Evolutionary conservation across 2,113 vertebrate species (phyloP).

Genomic region (Gambusia affinis): DNA sequence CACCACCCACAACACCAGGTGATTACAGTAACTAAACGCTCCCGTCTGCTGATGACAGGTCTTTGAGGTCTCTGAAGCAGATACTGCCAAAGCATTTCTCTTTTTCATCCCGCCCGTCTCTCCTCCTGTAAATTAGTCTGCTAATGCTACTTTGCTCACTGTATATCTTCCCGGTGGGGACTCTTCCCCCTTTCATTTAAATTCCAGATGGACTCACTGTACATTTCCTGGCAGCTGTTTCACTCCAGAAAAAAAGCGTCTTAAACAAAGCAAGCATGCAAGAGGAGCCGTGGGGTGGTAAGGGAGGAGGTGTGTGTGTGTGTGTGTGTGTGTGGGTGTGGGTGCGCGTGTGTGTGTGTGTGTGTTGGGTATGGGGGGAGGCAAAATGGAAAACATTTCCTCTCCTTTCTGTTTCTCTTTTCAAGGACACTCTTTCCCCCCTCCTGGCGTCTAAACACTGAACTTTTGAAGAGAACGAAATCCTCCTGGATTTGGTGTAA

Average conservation of each 20-base stretch:
- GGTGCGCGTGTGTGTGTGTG: neutral
- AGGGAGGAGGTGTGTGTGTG: conserved; percentile 22
- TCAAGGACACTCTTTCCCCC: conserved; percentile 45
- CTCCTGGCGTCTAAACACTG: conserved; percentile 55
- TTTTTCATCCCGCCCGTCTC: neutral
- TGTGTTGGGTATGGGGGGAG: conserved; percentile 36
- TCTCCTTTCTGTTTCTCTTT: conserved; percentile 67
- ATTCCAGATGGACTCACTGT: conserved; percentile 80
- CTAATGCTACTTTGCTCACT: conserved; percentile 38
- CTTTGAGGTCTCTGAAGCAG: conserved; percentile 15
- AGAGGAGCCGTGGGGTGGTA: conserved; percentile 58
- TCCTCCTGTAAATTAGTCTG: conserved; percentile 30
- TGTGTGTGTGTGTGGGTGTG: conserved; percentile 12
- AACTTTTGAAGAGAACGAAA: conserved; percentile 41
- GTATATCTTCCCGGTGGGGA: conserved; percentile 49
- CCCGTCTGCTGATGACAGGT: conserved; percentile 32
- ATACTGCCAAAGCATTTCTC: conserved; percentile 15
- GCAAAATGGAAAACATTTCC: conserved; percentile 75
- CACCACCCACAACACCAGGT: conserved; percentile 13
- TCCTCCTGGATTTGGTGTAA: conserved; percentile 30
- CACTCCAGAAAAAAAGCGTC: conserved; percentile 36
- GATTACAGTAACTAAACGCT: conserved; percentile 21
- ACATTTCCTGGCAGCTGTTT: conserved; percentile 80
- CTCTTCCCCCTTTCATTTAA: conserved; percentile 75
- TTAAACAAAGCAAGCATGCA: conserved; percentile 66